A percentile compares a stretch with the other conserved stretches of the same genome.
These are phyloP conservation scores for Orussus abietinus DNA, from an alignment of 1,140 invertebrate species.

Conservation along the genomic window DNA sequence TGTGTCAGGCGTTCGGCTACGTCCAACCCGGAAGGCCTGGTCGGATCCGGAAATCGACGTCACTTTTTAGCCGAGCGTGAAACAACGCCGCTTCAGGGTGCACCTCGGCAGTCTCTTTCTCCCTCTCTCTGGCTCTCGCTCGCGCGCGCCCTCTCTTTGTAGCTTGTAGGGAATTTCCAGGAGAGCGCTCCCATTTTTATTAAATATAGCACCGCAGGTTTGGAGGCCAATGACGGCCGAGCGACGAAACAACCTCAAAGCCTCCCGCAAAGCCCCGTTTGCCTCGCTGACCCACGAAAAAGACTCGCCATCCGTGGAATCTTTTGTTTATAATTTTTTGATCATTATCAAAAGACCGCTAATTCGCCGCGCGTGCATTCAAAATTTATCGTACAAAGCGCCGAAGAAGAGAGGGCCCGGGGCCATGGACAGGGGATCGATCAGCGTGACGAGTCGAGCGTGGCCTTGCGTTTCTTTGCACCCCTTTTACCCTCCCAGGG, in stretches of 20 bases:
- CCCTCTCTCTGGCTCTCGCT: too few species aligned
- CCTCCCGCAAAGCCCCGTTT: conserved; percentile 45
- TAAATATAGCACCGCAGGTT: conserved; percentile 53
- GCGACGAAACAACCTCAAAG: conserved; percentile 41
- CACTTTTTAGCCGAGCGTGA: too few species aligned
- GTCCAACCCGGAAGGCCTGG: too few species aligned
- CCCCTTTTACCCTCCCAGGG: too few species aligned
- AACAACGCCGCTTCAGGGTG: too few species aligned
- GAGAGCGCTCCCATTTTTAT: conserved; percentile 53
- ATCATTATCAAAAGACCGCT: conserved; percentile 51
- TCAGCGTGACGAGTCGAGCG: too few species aligned
- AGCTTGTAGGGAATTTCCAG: conserved; percentile 46
- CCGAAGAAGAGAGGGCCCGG: too few species aligned
- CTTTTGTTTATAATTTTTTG: conserved; percentile 55
- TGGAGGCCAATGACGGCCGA: conserved; percentile 34
- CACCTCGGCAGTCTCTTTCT: too few species aligned
- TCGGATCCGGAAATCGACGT: too few species aligned
- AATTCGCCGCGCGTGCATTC: conserved; percentile 40
- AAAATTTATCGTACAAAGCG: conserved; percentile 44
- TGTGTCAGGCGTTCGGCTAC: too few species aligned
- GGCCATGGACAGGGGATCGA: too few species aligned
- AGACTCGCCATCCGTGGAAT: conserved; percentile 54
- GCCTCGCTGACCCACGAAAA: conserved; percentile 54
- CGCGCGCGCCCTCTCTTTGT: conserved; percentile 51
- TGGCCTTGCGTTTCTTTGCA: too few species aligned